Conservation (phyloP, 2,797 vertebrate species). For the Pangasius krempfi region DNA sequence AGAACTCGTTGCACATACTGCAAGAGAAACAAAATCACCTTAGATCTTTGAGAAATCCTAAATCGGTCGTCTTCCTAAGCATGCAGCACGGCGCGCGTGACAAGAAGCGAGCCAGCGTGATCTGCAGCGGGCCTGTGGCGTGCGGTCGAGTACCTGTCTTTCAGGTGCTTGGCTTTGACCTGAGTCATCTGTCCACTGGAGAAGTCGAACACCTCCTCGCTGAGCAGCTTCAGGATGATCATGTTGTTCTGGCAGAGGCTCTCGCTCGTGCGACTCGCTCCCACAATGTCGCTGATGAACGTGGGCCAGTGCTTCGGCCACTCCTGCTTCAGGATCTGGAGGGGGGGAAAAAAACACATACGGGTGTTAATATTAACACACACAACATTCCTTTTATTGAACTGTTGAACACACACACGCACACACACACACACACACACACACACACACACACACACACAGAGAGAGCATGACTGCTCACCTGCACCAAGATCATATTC, state of each 20-base stretch:
- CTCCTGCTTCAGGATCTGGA: slow-evolving; percentile 94
- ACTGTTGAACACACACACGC: background rate
- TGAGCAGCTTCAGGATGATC: slow-evolving; percentile 96
- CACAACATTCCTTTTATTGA: background rate
- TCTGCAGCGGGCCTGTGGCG: background rate
- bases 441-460: background rate
- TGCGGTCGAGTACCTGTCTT: slow-evolving; percentile 84
- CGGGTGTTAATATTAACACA: background rate
- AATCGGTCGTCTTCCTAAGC: background rate
- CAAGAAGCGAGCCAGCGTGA: background rate
- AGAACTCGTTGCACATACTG: slow-evolving; percentile 93
- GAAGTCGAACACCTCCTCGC: slow-evolving; percentile 98
- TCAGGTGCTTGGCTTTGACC: slow-evolving; percentile 98
- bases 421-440: background rate
- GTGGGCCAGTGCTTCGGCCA: slow-evolving; percentile 99
- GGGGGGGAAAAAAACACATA: background rate
- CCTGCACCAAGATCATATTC: slow-evolving; percentile 99
- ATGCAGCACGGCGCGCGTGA: fast-evolving
- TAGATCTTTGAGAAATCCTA: background rate
- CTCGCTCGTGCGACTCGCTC: slow-evolving; percentile 96
- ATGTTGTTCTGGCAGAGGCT: slow-evolving; percentile 99
- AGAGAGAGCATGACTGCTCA: slow-evolving; percentile 61
- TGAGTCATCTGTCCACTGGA: slow-evolving; percentile 99
- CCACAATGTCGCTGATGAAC: slow-evolving; percentile 98
- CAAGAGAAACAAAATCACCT: slow-evolving; percentile 12